Conservation (phyloP, 2,113 vertebrate genomes). For the Cygnus buccinator region DNA sequence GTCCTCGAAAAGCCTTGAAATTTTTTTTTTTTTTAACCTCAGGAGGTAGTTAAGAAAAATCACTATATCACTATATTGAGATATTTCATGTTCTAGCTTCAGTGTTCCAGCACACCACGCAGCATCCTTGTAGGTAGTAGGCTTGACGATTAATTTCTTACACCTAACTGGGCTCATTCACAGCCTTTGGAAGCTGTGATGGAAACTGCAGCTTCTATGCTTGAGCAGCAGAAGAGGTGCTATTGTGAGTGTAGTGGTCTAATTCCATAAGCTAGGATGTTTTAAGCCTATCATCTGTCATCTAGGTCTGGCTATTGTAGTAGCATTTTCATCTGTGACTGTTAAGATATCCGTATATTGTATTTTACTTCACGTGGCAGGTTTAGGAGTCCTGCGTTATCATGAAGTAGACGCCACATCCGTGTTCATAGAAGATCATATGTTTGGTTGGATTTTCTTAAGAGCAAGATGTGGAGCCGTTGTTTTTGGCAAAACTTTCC, state of each 20-base stretch:
- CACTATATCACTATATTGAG: not conserved
- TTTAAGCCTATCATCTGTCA: not conserved
- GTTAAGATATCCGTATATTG: not conserved
- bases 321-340: not conserved
- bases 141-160: not conserved
- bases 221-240: not conserved
- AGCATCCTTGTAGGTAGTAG: not conserved
- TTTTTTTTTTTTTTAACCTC: not conserved
- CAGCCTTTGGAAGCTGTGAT: not conserved
- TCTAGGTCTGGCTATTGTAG: not conserved
- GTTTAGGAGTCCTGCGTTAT: not conserved
- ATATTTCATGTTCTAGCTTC: not conserved
- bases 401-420: not conserved
- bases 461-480: not conserved
- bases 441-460: not conserved
- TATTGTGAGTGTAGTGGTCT: not conserved
- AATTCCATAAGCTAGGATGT: not conserved
- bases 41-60: not conserved
- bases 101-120: not conserved
- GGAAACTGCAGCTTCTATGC: not conserved
- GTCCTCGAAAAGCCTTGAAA: not conserved
- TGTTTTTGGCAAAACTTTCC: not conserved
- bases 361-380: not conserved
- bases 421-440: not conserved
- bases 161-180: not conserved